A percentile compares a stretch with the other conserved stretches of the same genome.
Evolutionary conservation across 1,140 invertebrate genomes (phyloP).

Genomic region (Zaprionus camerounensis): DNA sequence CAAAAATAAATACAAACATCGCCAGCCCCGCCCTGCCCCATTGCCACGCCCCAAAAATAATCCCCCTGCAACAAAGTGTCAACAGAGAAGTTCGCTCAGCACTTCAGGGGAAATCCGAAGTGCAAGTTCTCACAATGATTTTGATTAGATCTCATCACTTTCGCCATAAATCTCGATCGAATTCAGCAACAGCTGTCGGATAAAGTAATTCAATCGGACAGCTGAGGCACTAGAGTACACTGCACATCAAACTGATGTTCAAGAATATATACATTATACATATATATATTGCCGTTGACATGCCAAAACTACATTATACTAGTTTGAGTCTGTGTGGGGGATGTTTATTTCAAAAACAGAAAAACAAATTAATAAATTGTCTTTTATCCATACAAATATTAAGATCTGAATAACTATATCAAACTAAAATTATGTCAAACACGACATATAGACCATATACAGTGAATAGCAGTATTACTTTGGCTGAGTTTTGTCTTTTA

Average conservation of each 20-base stretch:
- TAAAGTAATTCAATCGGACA: not conserved
- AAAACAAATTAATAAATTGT: too few relatives aligned
- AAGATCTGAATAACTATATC: too few relatives aligned
- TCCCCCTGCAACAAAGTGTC: not conserved
- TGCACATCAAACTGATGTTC: not conserved
- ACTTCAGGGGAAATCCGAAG: not conserved
- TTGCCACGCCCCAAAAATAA: not conserved
- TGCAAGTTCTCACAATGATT: not conserved
- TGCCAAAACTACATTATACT: not conserved
- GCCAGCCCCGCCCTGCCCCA: not conserved
- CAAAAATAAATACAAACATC: slow-evolving; percentile 22
- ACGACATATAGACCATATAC: not conserved
- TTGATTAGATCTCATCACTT: not conserved
- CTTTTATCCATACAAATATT: too few relatives aligned
- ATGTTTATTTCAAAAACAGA: too few relatives aligned
- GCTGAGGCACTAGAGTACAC: not conserved
- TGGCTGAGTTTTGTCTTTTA: not conserved
- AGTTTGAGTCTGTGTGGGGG: not conserved
- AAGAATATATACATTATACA: not conserved
- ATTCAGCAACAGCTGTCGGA: not conserved
- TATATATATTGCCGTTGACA: not conserved
- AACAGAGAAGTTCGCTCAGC: not conserved
- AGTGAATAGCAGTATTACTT: not conserved
- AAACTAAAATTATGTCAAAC: too few relatives aligned
- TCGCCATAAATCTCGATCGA: not conserved